These are phyloP conservation scores for Aplochiton taeniatus DNA, from an alignment of 2,797 vertebrate species.

Conservation along the genomic window DNA sequence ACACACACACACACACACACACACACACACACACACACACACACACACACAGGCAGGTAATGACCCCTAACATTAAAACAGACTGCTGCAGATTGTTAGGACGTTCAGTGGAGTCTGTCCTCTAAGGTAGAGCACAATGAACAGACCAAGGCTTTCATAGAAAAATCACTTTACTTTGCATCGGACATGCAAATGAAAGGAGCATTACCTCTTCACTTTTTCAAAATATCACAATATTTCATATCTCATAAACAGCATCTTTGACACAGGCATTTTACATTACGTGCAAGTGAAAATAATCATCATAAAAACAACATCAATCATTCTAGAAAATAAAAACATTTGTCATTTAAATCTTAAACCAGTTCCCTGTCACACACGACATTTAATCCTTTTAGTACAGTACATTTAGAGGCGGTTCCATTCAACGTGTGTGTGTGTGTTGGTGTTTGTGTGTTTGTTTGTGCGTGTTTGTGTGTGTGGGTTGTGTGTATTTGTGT, in stretches of 20 bases:
- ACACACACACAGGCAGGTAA: slow-evolving; percentile 17
- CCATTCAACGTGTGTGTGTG: too few species aligned
- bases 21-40: neutral
- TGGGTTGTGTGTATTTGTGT: too few species aligned
- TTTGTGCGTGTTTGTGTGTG: too few species aligned
- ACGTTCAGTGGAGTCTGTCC: neutral
- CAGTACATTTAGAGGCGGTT: too few species aligned
- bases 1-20: too few species aligned
- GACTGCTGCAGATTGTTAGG: slow-evolving; percentile 6
- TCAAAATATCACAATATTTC: slow-evolving; percentile 25
- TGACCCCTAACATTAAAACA: slow-evolving; percentile 24
- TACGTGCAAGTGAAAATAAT: slow-evolving; percentile 28
- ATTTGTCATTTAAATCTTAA: too few species aligned
- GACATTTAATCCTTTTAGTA: too few species aligned
- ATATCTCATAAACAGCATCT: slow-evolving; percentile 24
- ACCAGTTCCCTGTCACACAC: too few species aligned
- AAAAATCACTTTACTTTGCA: slow-evolving; percentile 31
- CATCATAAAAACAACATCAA: neutral
- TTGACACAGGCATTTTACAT: slow-evolving; percentile 32
- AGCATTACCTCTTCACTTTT: slow-evolving; percentile 20
- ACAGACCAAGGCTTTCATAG: slow-evolving; percentile 26
- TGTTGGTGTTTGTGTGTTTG: too few species aligned
- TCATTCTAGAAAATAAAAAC: too few species aligned
- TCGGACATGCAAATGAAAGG: slow-evolving; percentile 36
- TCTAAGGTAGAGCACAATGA: slow-evolving; percentile 12